A percentile compares a stretch with the other conserved stretches of the same genome.
Conservation (phyloP, 2,888 invertebrate species). For the Hoplodrina ambigua region DNA sequence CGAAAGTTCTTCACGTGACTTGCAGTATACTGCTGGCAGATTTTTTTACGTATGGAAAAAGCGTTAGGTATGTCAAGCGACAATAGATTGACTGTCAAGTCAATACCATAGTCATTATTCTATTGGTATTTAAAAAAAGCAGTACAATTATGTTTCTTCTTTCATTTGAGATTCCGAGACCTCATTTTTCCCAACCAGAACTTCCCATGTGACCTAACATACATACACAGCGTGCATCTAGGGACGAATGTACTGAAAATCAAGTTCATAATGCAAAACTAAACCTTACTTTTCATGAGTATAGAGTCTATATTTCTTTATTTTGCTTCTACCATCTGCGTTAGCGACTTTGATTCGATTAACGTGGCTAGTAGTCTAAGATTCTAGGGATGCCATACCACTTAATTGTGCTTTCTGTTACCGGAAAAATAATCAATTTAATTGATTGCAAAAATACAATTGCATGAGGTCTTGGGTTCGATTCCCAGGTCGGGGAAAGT, state of each 20-base stretch:
- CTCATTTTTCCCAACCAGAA: not conserved
- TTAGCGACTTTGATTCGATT: constrained; percentile 27
- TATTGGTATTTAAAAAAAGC: too few species aligned
- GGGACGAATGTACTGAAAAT: not conserved
- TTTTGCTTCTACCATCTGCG: constrained; percentile 3
- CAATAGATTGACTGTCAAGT: not conserved
- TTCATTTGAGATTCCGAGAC: not conserved
- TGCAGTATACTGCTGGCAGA: too few species aligned
- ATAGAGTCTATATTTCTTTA: constrained; percentile 2
- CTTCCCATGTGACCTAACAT: not conserved
- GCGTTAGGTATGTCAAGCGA: too few species aligned
- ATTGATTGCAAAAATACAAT: too few species aligned
- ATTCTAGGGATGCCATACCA: too few species aligned
- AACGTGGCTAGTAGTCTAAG: not conserved
- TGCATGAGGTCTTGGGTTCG: too few species aligned
- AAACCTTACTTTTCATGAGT: not conserved
- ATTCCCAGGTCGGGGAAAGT: too few species aligned
- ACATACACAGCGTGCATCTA: not conserved
- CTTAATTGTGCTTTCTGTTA: too few species aligned
- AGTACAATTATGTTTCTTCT: constrained; percentile 1
- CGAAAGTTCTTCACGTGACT: too few species aligned
- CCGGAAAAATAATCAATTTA: too few species aligned
- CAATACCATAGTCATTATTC: not conserved
- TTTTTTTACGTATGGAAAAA: too few species aligned
- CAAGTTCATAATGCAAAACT: not conserved